Percentiles rank a stretch among this genome's conserved stretches.
These are phyloP conservation scores for Macroteleia sp. DNA, from an alignment of 2,888 invertebrate species.

Conservation along the genomic window DNA sequence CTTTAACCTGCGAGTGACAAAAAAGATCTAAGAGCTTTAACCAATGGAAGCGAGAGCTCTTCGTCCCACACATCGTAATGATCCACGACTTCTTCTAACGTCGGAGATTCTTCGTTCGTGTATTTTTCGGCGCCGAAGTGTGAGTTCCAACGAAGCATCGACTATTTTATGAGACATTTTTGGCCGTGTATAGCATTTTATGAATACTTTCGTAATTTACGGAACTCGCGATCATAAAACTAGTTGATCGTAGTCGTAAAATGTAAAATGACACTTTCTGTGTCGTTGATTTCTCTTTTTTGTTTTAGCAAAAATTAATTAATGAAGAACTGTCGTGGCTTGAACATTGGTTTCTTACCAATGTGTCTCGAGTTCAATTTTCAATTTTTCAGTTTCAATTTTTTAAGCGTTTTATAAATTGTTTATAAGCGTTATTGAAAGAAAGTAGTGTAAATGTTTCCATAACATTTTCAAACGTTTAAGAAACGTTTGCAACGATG, in stretches of 20 bases:
- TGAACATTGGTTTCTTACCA: no score
- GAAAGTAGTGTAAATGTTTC: no score
- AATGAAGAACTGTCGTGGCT: no score
- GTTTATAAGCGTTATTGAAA: no score
- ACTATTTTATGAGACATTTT: constrained; percentile 29
- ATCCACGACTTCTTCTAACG: constrained; percentile 19
- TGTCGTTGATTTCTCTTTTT: no score
- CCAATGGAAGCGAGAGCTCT: constrained; percentile 22
- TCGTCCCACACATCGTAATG: constrained; percentile 31
- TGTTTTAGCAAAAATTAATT: no score
- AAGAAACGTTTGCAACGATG: no score
- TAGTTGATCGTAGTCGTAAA: constrained; percentile 19
- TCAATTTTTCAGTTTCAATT: no score
- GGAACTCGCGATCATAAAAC: constrained; percentile 22
- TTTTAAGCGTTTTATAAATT: no score
- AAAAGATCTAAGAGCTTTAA: constrained; percentile 30
- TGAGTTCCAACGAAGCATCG: constrained; percentile 8
- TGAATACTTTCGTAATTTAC: constrained; percentile 30
- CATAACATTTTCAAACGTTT: no score
- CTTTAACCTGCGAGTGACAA: constrained; percentile 32
- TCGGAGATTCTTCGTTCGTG: constrained; percentile 1
- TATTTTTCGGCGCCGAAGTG: neutral
- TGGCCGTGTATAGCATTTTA: constrained; percentile 31
- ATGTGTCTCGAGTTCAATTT: no score
- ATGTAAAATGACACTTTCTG: constrained; percentile 28